Conservation (phyloP, 2,113 vertebrate genomes). For the Ariopsis seemanni region DNA sequence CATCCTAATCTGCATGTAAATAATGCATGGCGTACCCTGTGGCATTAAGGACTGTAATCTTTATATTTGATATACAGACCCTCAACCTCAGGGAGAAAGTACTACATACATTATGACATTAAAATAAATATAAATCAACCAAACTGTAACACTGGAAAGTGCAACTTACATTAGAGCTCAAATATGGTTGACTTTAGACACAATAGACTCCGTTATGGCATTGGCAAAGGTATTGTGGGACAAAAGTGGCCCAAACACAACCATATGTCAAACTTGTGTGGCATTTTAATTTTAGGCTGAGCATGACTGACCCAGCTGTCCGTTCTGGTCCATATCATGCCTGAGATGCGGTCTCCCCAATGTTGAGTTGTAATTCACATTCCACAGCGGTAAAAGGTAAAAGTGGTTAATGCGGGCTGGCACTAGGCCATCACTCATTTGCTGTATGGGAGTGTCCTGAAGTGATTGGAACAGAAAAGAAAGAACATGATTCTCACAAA, state of each 20-base stretch:
- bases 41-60: neutral
- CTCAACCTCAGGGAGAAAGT: neutral
- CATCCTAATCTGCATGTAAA: neutral
- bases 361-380: conserved; percentile 27
- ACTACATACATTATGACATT: neutral
- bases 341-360: conserved; percentile 26
- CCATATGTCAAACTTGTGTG: conserved; percentile 22
- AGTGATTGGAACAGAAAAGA: conserved; percentile 21
- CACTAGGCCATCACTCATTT: conserved; percentile 29
- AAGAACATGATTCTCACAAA: conserved; percentile 25
- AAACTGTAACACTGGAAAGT: neutral
- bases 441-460: neutral
- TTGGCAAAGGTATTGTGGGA: conserved; percentile 14
- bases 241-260: neutral
- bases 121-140: neutral
- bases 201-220: neutral
- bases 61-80: neutral
- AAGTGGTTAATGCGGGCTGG: conserved; percentile 15
- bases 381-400: conserved; percentile 31
- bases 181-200: neutral
- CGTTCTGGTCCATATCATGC: conserved; percentile 28
- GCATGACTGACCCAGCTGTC: conserved; percentile 5
- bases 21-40: neutral
- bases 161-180: neutral
- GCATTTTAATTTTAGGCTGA: conserved; percentile 25